Conservation (phyloP, 2,888 invertebrate species). For the Dryadula phaetusa region DNA sequence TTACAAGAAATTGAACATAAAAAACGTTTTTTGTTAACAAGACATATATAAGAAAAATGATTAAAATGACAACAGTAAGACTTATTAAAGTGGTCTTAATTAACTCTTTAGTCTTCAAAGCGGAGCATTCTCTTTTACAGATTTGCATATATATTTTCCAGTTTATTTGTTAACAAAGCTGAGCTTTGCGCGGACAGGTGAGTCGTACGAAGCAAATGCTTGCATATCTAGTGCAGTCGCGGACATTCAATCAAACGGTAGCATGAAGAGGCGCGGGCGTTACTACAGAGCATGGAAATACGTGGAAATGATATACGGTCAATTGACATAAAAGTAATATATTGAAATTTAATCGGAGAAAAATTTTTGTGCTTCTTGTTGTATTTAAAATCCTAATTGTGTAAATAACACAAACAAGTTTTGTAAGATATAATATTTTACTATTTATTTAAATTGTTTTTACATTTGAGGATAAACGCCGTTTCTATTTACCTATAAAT, state of each 20-base stretch:
- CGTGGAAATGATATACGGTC: background rate
- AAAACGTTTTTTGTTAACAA: background rate
- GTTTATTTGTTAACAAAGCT: slow-evolving; percentile 33
- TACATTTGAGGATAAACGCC: no score
- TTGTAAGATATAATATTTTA: no score
- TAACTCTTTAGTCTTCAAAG: slow-evolving; percentile 5
- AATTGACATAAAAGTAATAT: background rate
- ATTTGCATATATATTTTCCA: slow-evolving; percentile 26
- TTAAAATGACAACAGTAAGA: background rate
- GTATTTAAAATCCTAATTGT: no score
- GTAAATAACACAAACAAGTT: no score
- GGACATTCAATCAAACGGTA: slow-evolving; percentile 53
- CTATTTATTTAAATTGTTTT: no score
- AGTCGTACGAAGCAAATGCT: slow-evolving; percentile 31
- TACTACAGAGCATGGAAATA: slow-evolving; percentile 34
- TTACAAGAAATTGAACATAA: background rate
- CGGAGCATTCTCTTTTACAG: slow-evolving; percentile 20
- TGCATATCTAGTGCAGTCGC: slow-evolving; percentile 45
- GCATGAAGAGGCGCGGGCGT: slow-evolving; percentile 52
- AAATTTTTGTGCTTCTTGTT: no score
- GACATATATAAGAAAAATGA: background rate
- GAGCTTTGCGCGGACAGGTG: slow-evolving; percentile 32
- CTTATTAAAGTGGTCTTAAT: slow-evolving; percentile 2
- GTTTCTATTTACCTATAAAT: no score
- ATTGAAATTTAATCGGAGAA: no score